These are phyloP conservation scores for Nomia melanderi DNA, from an alignment of 1,140 invertebrate genomes.

Conservation along the genomic window DNA sequence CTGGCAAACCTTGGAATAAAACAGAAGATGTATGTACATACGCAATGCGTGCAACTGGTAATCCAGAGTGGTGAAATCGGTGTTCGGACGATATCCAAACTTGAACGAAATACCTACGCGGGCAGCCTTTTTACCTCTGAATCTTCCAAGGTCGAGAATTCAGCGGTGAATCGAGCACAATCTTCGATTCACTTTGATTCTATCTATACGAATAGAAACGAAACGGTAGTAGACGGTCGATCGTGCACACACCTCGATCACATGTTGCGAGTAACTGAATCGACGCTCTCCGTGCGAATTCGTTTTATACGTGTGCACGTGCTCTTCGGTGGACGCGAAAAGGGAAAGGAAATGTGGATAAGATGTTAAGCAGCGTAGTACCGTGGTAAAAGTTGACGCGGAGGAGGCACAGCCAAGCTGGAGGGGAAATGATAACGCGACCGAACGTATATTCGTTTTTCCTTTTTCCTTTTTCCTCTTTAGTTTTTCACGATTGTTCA, in stretches of 20 bases:
- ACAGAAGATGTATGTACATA: not conserved
- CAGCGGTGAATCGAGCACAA: not conserved
- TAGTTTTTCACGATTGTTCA: too few relatives aligned
- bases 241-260: not conserved
- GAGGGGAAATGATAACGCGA: slow-evolving; percentile 38
- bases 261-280: slow-evolving; percentile 36
- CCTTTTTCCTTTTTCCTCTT: not conserved
- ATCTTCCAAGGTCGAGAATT: not conserved
- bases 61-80: not conserved
- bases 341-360: slow-evolving; percentile 47
- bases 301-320: slow-evolving; percentile 46
- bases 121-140: not conserved
- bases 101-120: not conserved
- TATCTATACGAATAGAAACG: not conserved
- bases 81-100: too few relatives aligned
- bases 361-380: not conserved
- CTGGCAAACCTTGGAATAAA: not conserved
- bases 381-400: slow-evolving; percentile 41
- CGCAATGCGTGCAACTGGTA: too few relatives aligned
- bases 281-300: slow-evolving; percentile 26
- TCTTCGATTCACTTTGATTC: not conserved
- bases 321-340: slow-evolving; percentile 34
- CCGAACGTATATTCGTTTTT: slow-evolving; percentile 1
- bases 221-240: not conserved
- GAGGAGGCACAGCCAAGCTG: not conserved